Evolutionary conservation across 2,113 vertebrate species (phyloP).

Genomic region (Thymallus thymallus): DNA sequence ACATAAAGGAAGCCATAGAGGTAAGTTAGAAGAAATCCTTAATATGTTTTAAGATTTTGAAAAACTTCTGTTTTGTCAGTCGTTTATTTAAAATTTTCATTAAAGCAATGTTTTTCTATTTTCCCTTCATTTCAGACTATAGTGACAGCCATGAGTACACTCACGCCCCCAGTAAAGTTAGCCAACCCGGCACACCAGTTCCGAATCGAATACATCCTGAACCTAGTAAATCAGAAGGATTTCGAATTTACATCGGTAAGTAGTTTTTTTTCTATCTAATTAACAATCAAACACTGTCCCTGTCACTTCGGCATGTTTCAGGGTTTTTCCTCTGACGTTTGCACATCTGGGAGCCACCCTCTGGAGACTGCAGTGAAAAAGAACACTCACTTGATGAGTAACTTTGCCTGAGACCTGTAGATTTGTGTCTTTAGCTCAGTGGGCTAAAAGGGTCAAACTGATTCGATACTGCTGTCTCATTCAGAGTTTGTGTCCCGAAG

Average conservation of each 20-base stretch:
- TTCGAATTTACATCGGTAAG: constrained; percentile 95
- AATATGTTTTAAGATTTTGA: not conserved
- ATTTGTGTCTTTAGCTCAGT: too few species aligned
- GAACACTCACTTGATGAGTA: too few species aligned
- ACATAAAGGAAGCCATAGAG: constrained; percentile 99
- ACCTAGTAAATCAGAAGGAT: constrained; percentile 90
- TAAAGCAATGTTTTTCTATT: constrained; percentile 3
- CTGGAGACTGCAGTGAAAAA: not conserved
- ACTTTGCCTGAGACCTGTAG: too few species aligned
- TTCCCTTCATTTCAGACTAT: constrained; percentile 81
- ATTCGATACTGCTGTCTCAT: too few species aligned
- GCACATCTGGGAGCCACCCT: not conserved
- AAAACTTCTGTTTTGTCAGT: not conserved
- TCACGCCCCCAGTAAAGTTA: constrained; percentile 91
- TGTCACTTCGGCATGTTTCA: not conserved
- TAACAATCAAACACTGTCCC: not conserved
- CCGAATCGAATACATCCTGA: constrained; percentile 91
- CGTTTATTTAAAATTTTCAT: not conserved
- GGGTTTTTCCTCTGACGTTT: not conserved
- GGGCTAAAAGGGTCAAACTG: too few species aligned
- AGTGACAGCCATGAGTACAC: constrained; percentile 90
- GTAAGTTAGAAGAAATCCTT: constrained; percentile 64
- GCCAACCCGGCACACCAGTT: constrained; percentile 91
- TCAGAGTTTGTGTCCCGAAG: too few species aligned
- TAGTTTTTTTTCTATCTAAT: not conserved